Conservation (phyloP, 2,797 vertebrate species). For the Kryptopterus vitreolus region DNA sequence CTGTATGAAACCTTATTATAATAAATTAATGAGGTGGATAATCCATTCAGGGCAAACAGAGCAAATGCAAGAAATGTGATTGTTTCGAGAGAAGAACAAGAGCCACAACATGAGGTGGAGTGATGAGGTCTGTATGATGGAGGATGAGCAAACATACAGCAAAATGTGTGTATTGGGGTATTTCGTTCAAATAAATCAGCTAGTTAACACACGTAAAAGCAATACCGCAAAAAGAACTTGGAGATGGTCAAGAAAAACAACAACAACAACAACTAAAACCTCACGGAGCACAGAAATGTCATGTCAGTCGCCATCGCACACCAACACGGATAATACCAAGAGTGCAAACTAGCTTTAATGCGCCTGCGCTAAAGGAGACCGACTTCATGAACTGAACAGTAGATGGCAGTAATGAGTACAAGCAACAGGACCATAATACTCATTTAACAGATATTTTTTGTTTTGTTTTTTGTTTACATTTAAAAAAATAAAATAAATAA, state of each 20-base stretch:
- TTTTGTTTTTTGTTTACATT: too few species aligned
- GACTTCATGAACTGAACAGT: not conserved
- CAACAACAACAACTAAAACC: not conserved
- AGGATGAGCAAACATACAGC: not conserved
- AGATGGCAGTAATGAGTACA: not conserved
- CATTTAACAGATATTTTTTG: not conserved
- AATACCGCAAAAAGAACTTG: not conserved
- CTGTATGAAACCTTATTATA: constrained; percentile 65
- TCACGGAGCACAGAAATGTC: constrained; percentile 17
- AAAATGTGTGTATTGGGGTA: not conserved
- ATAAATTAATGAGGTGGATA: constrained; percentile 76
- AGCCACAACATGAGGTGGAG: constrained; percentile 21
- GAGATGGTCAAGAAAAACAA: not conserved
- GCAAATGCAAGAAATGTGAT: constrained; percentile 26
- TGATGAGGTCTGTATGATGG: not conserved
- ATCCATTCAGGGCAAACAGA: constrained; percentile 44
- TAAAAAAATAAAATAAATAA: not conserved
- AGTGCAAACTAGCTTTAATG: constrained; percentile 52
- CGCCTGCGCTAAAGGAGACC: constrained; percentile 46
- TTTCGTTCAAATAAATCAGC: not conserved
- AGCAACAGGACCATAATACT: not conserved
- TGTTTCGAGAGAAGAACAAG: not conserved
- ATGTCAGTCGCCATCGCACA: constrained; percentile 9
- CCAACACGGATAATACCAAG: constrained; percentile 12
- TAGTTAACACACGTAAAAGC: constrained; percentile 11